Evolutionary conservation across 2,888 invertebrate genomes (phyloP).

Genomic region (Stenodema calcarata): DNA sequence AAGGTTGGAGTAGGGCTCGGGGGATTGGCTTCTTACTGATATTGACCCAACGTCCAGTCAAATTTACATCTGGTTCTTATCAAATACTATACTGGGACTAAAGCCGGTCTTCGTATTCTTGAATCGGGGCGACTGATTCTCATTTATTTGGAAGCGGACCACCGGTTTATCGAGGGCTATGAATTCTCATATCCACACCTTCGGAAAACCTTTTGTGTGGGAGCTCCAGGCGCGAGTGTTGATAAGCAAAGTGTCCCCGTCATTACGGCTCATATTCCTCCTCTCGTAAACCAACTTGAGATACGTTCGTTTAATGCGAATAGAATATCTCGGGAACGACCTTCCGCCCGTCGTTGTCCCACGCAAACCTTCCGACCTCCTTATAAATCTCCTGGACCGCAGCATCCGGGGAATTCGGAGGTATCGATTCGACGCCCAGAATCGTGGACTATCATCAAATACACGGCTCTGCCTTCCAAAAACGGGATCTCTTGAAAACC

Average conservation of each 20-base stretch:
- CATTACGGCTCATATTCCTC: background rate
- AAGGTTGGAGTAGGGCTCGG: no score
- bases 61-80: no score
- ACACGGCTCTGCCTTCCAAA: no score
- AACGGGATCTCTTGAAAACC: no score
- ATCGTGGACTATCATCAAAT: no score
- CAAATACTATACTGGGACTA: no score
- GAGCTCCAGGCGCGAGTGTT: background rate
- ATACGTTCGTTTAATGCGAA: constrained; percentile 1
- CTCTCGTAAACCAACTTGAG: background rate
- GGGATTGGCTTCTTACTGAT: no score
- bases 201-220: background rate
- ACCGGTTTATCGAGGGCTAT: background rate
- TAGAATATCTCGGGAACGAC: background rate
- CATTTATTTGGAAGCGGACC: background rate
- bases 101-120: background rate
- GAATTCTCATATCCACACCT: background rate
- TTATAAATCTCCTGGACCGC: background rate
- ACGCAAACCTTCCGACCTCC: background rate
- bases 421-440: no score
- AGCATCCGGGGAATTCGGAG: background rate
- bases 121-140: background rate
- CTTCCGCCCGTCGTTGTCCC: background rate
- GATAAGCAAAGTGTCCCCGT: background rate
- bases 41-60: no score